phyloP scores from a whole-genome alignment of 1,140 invertebrate genomes.

The Megathymus violae region DNA sequence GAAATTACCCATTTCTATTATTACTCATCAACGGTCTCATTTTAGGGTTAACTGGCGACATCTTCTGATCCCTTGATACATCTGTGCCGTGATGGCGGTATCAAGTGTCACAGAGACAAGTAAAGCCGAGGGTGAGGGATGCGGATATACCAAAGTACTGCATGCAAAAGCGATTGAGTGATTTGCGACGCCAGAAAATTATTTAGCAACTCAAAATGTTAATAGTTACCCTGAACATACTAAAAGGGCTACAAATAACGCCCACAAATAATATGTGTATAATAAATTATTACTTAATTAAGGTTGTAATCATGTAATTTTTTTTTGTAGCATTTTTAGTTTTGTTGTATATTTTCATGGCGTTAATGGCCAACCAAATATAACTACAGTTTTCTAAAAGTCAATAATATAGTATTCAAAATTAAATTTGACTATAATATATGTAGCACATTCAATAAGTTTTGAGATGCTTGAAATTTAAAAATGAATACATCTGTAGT shows the following conservation, averaged over 20 bases:
- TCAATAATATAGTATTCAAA: too few relatives aligned
- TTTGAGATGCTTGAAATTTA: too few relatives aligned
- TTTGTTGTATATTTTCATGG: too few relatives aligned
- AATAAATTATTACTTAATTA: too few relatives aligned
- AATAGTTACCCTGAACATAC: constrained; percentile 10
- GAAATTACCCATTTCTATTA: constrained; percentile 72
- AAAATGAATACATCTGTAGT: too few relatives aligned
- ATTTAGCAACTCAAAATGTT: constrained; percentile 18
- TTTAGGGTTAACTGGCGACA: constrained; percentile 72
- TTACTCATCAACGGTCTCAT: constrained; percentile 69
- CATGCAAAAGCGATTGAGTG: constrained; percentile 15
- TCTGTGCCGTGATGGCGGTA: constrained; percentile 60
- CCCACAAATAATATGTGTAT: constrained; percentile 4
- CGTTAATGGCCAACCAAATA: too few relatives aligned
- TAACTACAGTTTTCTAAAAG: too few relatives aligned
- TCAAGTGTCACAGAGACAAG: constrained; percentile 69
- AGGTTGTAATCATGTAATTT: too few relatives aligned
- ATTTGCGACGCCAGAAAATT: constrained; percentile 24
- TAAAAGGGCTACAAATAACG: neutral
- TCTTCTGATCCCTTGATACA: constrained; percentile 59
- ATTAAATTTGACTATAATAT: too few relatives aligned
- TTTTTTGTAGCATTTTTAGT: too few relatives aligned
- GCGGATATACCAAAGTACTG: constrained; percentile 27
- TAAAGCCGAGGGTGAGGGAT: constrained; percentile 52
- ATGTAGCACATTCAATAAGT: too few relatives aligned